These are phyloP conservation scores for Penaeus monodon DNA, from an alignment of 2,888 invertebrate species.

Conservation along the genomic window DNA sequence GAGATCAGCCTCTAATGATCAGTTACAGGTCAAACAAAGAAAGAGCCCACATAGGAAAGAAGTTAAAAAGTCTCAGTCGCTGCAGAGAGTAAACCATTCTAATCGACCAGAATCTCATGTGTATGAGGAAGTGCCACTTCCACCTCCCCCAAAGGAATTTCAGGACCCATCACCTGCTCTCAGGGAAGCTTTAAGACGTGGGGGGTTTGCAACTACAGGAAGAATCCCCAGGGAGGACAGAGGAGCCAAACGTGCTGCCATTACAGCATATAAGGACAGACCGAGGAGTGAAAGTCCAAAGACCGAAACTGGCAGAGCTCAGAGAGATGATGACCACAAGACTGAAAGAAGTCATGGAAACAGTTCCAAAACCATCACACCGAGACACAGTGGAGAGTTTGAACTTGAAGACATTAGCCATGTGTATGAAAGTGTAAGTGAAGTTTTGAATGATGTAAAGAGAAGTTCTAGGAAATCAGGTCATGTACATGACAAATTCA, in stretches of 20 bases:
- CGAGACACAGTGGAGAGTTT: slow-evolving; percentile 52
- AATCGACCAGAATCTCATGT: slow-evolving; percentile 46
- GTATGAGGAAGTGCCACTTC: slow-evolving; percentile 75
- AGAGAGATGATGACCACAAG: slow-evolving; percentile 44
- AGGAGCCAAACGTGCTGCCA: slow-evolving; percentile 35
- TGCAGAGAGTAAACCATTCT: slow-evolving; percentile 62
- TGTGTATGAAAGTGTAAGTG: slow-evolving; percentile 63
- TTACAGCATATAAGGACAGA: slow-evolving; percentile 51
- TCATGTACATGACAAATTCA: slow-evolving; percentile 61
- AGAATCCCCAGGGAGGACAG: slow-evolving; percentile 64
- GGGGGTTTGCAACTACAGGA: slow-evolving; percentile 63
- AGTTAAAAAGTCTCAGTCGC: slow-evolving; percentile 65
- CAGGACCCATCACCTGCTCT: slow-evolving; percentile 74
- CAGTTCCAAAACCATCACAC: slow-evolving; percentile 49
- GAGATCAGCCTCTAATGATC: slow-evolving; percentile 63
- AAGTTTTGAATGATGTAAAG: slow-evolving; percentile 53
- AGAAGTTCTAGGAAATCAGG: slow-evolving; percentile 41
- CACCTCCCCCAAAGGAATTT: slow-evolving; percentile 84
- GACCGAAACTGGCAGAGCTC: slow-evolving; percentile 54
- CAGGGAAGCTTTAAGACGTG: slow-evolving; percentile 46
- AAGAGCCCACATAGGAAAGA: slow-evolving; percentile 59
- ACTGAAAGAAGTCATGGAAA: slow-evolving; percentile 44
- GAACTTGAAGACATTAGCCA: slow-evolving; percentile 55
- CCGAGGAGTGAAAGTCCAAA: slow-evolving; percentile 65
- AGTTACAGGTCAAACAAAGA: slow-evolving; percentile 54